A percentile compares a stretch with the other conserved stretches of the same genome.
These are phyloP conservation scores for Cydia amplana DNA, from an alignment of 1,140 invertebrate genomes.

Conservation along the genomic window DNA sequence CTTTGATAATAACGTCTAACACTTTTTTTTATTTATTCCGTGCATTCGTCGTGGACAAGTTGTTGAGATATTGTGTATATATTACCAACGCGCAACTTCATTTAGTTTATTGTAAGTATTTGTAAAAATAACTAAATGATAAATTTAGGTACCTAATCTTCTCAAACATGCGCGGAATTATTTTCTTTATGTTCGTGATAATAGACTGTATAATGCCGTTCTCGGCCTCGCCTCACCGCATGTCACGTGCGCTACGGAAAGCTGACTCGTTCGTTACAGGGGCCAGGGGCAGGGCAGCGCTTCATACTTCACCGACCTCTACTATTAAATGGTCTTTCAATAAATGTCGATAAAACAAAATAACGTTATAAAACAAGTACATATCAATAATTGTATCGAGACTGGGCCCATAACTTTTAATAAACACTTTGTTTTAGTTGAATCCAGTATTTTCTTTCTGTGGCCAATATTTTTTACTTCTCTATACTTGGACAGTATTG, in stretches of 20 bases:
- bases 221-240: too few species aligned
- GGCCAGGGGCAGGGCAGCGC: too few species aligned
- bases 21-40: slow-evolving; percentile 52
- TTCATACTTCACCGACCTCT: too few species aligned
- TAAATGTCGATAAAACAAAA: too few species aligned
- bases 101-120: slow-evolving; percentile 42
- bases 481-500: slow-evolving; percentile 35
- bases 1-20: slow-evolving; percentile 48
- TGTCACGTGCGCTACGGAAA: too few species aligned
- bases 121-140: not conserved
- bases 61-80: slow-evolving; percentile 49
- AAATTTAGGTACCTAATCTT: not conserved
- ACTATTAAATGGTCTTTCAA: too few species aligned
- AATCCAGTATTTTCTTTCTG: slow-evolving; percentile 34
- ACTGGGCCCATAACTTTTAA: too few species aligned
- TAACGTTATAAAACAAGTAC: too few species aligned
- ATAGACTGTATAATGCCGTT: not conserved
- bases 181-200: not conserved
- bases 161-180: too few species aligned
- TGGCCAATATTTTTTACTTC: slow-evolving; percentile 45
- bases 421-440: slow-evolving; percentile 34
- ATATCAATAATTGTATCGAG: too few species aligned
- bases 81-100: slow-evolving; percentile 41
- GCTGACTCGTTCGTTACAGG: too few species aligned
- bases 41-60: slow-evolving; percentile 41